Percentiles rank a stretch among this genome's conserved stretches.
phyloP scores from a whole-genome alignment of 1,140 invertebrate genomes.

The Camponotus pennsylvanicus region DNA sequence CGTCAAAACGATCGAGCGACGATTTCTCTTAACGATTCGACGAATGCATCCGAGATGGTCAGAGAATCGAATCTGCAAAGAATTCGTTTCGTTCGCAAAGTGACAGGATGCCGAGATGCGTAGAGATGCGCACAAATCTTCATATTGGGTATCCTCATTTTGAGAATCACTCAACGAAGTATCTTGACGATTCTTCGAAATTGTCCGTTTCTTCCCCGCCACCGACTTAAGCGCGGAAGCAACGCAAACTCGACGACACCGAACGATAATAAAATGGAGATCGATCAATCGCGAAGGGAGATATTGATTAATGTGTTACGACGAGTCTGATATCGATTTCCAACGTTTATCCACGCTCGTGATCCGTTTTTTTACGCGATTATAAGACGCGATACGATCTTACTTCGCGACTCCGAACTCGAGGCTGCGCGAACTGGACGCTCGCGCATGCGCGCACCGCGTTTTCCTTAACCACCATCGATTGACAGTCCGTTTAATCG shows the following conservation, averaged over 20 bases:
- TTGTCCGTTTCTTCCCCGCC: too few species aligned
- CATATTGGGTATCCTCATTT: not conserved
- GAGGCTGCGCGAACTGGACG: not conserved
- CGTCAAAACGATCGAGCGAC: not conserved
- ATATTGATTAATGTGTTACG: slow-evolving; percentile 3
- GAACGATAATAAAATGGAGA: not conserved
- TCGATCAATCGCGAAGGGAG: not conserved
- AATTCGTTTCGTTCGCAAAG: not conserved
- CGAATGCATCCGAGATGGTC: not conserved
- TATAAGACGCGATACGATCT: not conserved
- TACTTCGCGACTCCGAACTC: not conserved
- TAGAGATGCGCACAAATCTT: not conserved
- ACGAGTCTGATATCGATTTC: not conserved
- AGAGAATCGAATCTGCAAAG: not conserved
- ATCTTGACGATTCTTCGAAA: not conserved
- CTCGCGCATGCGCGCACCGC: not conserved
- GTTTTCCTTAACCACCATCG: not conserved
- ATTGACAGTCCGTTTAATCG: not conserved
- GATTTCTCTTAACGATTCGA: too few species aligned
- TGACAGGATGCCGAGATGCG: not conserved
- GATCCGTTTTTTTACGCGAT: not conserved
- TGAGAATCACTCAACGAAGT: not conserved
- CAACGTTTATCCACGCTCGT: not conserved
- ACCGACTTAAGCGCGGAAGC: not conserved
- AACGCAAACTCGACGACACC: not conserved